Evolutionary conservation across 2,888 invertebrate genomes (phyloP).

Genomic region (Halictus quadricinctus): DNA sequence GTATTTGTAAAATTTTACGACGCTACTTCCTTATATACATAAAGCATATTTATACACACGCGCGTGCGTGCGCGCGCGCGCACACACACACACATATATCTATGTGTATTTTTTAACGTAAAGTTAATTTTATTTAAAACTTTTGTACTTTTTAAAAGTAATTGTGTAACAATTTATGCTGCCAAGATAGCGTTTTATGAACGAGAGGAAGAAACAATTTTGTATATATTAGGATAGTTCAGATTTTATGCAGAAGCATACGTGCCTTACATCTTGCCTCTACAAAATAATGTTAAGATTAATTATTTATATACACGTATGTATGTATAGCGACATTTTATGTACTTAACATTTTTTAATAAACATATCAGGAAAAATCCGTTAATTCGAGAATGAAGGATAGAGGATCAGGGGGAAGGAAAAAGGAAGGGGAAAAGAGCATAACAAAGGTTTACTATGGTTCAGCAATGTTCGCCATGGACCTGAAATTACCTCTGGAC

Average conservation of each 20-base stretch:
- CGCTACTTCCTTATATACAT: conserved; percentile 30
- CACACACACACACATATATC: not conserved
- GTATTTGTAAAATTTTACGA: conserved; percentile 43
- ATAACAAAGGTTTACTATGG: too few species aligned
- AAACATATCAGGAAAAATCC: conserved; percentile 45
- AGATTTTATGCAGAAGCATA: conserved; percentile 66
- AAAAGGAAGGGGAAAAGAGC: too few species aligned
- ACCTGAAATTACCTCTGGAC: too few species aligned
- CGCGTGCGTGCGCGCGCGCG: not conserved
- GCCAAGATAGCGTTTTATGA: conserved; percentile 27
- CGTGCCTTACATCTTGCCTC: conserved; percentile 81
- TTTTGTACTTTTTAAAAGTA: conserved; percentile 32
- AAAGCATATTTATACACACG: not conserved
- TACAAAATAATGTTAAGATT: conserved; percentile 70
- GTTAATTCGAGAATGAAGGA: not conserved
- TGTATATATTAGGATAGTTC: conserved; percentile 78
- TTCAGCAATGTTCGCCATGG: too few species aligned
- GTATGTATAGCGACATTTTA: conserved; percentile 62
- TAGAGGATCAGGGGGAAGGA: not conserved
- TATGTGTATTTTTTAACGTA: conserved; percentile 44
- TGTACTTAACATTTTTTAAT: conserved; percentile 71
- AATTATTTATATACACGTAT: conserved; percentile 76
- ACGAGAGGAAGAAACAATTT: conserved; percentile 47
- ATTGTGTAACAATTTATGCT: conserved; percentile 16
- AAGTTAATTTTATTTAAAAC: conserved; percentile 57